Evolutionary conservation across 2,113 vertebrate species (phyloP).

Genomic region (Prunella himalayana): DNA sequence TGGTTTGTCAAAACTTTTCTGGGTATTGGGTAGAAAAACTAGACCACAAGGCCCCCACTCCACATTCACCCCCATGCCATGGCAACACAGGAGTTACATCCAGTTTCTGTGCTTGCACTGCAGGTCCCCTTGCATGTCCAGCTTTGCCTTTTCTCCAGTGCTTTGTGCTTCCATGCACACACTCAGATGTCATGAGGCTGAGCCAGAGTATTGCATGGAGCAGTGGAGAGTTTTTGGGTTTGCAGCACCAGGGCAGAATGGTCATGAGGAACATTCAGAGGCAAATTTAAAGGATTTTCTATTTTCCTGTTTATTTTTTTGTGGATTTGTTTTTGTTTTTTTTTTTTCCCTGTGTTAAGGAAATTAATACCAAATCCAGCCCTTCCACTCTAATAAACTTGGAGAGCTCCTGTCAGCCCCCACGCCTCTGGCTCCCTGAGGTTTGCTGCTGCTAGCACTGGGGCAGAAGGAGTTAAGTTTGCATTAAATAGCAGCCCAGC

Average conservation of each 20-base stretch:
- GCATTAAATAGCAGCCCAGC: not conserved
- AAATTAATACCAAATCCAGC: not conserved
- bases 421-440: rapidly evolving
- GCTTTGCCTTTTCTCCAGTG: not conserved
- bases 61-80: not conserved
- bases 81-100: not conserved
- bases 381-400: not conserved
- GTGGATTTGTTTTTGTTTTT: not conserved
- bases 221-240: not conserved
- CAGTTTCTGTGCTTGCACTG: not conserved
- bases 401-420: not conserved
- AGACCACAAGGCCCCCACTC: not conserved
- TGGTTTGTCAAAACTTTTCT: not conserved
- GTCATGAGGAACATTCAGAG: not conserved
- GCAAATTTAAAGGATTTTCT: not conserved
- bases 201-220: not conserved
- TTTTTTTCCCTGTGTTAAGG: not conserved
- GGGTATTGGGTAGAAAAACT: not conserved
- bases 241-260: not conserved
- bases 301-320: not conserved
- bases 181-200: not conserved
- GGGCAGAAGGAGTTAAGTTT: not conserved
- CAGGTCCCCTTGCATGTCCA: rapidly evolving
- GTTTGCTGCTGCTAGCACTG: not conserved
- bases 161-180: not conserved